Base-by-base conservation (phyloP, 2,888 invertebrate species). In the Chymomyza fuscimana region DNA sequence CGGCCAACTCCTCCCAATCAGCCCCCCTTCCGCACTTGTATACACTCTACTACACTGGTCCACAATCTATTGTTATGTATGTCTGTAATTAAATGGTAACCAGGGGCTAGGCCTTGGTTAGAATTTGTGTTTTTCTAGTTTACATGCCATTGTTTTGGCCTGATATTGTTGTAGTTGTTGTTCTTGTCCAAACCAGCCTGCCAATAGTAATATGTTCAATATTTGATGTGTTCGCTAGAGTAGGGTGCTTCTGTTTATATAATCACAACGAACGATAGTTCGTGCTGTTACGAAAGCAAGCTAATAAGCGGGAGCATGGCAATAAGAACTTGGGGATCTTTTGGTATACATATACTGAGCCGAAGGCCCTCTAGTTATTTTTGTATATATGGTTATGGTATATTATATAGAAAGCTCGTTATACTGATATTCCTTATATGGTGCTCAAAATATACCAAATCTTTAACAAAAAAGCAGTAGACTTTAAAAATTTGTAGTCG, bases 101-200 rank as follows among this genome's bases (percentile, higher is more conserved):
- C 74, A 60, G 65, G 56, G 74, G 65, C 36, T 22, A 22, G 36
- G 25, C 50, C 40, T 10, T 10, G 40, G 40, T 46, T 46, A 12
- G 22, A 60, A 60, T 60, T 60, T 60, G 36, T 36, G n/a, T 32
- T 15, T 29, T 15, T 19, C 60, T 60, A n/a, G n/a, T 60, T 40
- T n/a, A 60, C 60, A 60, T 74, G 59, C 54, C 70, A 70, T 74
- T 74, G 74, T 74, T 66, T 63, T 74, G 74, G 66, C 63, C 58
- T 71, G 76, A 51, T 69, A 50, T 52, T 81, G 70, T 77, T 79
- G 71, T 72, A 70, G 54, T 52, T 81, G 70, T 77, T 79, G 73
- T 72, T 69, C 66, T 67, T 65, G 52, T 36, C 61, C 63, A 62
- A 54, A 22, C 16, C 10, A 19, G 54, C 19, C 54, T 54, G 15